phyloP scores from a whole-genome alignment of 2,113 vertebrate genomes.

The Scortum barcoo region DNA sequence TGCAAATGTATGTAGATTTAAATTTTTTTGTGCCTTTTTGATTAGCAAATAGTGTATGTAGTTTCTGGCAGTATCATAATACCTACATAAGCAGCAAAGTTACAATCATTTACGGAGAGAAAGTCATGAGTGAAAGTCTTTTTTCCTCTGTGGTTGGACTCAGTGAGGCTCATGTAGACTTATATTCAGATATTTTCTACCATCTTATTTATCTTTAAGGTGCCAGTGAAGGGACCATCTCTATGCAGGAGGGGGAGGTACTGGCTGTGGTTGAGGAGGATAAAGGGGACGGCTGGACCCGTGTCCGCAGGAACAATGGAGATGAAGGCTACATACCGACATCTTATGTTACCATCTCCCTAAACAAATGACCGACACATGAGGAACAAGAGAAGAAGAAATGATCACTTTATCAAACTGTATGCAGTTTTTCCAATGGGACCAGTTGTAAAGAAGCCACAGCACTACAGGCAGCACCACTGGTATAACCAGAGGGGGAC shows the following conservation, averaged over 20 bases:
- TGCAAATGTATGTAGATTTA: background rate
- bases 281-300: slow-evolving; percentile 93
- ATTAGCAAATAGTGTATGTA: background rate
- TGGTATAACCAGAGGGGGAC: slow-evolving; percentile 34
- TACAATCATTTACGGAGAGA: background rate
- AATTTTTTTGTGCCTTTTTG: background rate
- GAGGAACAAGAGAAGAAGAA: slow-evolving; percentile 18
- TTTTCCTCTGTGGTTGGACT: background rate
- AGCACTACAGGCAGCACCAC: slow-evolving; percentile 49
- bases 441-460: slow-evolving; percentile 47
- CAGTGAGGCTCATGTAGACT: background rate
- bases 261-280: slow-evolving; percentile 91
- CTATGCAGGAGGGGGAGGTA: slow-evolving; percentile 91
- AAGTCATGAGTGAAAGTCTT: background rate
- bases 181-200: background rate
- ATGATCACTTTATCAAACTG: slow-evolving; percentile 17
- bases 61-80: background rate
- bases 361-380: slow-evolving; percentile 78
- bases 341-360: slow-evolving; percentile 88
- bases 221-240: slow-evolving; percentile 91
- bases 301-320: slow-evolving; percentile 88
- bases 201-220: slow-evolving; percentile 75
- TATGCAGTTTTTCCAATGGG: slow-evolving; percentile 44
- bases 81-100: background rate
- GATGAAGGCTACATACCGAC: slow-evolving; percentile 93